Percentiles rank a stretch among this genome's conserved stretches.
Evolutionary conservation across 1,140 invertebrate genomes (phyloP).

Genomic region (Drosophila micromelanica): DNA sequence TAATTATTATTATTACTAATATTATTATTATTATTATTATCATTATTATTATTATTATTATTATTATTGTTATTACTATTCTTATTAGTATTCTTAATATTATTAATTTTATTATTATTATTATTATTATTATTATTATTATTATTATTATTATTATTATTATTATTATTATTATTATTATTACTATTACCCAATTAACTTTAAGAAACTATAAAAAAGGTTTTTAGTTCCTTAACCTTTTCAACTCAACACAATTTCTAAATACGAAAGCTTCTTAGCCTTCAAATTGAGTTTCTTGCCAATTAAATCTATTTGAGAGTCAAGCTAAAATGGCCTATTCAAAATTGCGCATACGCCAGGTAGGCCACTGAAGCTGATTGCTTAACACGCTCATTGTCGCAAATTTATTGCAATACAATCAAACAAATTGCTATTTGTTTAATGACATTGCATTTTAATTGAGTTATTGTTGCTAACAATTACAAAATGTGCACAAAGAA

Average conservation of each 20-base stretch:
- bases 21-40: too few relatives aligned
- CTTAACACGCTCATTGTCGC: constrained; percentile 16
- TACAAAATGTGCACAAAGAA: not conserved
- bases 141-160: too few relatives aligned
- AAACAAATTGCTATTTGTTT: constrained; percentile 69
- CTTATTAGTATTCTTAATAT: too few relatives aligned
- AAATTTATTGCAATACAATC: constrained; percentile 36
- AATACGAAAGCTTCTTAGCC: not conserved
- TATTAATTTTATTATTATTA: too few relatives aligned
- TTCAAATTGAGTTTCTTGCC: not conserved
- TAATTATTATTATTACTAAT: too few relatives aligned
- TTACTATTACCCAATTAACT: too few relatives aligned
- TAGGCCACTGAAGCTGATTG: not conserved
- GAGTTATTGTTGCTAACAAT: constrained; percentile 37
- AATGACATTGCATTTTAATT: constrained; percentile 68
- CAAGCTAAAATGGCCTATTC: not conserved
- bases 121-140: too few relatives aligned
- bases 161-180: too few relatives aligned
- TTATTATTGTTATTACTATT: too few relatives aligned
- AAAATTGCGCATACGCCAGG: constrained; percentile 16
- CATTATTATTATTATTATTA: too few relatives aligned
- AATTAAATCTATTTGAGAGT: not conserved
- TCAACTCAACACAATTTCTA: not conserved
- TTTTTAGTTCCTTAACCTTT: too few relatives aligned
- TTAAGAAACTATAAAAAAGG: too few relatives aligned